phyloP scores from a whole-genome alignment of 2,113 vertebrate species.

The Chloebia gouldiae region DNA sequence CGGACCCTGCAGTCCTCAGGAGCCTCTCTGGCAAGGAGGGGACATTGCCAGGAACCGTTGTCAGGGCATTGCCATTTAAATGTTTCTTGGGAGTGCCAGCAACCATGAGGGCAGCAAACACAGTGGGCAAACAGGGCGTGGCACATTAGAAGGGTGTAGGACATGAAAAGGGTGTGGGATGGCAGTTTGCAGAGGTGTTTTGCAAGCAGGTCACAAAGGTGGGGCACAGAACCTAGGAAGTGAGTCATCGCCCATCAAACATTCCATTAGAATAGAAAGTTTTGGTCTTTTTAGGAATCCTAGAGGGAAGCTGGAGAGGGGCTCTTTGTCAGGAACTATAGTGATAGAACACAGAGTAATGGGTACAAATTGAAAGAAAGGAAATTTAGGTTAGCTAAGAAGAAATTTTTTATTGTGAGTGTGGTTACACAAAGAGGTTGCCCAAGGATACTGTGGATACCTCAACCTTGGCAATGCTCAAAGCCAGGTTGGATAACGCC shows the following conservation, averaged over 20 bases:
- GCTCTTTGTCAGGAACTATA: not conserved
- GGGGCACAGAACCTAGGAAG: not conserved
- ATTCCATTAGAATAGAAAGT: not conserved
- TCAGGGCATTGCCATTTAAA: not conserved
- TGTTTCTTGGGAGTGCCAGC: accelerated
- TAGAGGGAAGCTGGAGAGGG: not conserved
- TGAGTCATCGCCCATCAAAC: not conserved
- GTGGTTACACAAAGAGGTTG: not conserved
- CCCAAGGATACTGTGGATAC: not conserved
- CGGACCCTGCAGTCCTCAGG: accelerated
- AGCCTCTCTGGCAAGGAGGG: not conserved
- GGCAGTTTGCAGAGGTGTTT: not conserved
- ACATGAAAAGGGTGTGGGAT: too few species aligned
- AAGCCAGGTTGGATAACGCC: not conserved
- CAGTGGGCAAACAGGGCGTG: not conserved
- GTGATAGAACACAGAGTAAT: not conserved
- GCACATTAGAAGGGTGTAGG: too few species aligned
- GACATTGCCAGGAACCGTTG: not conserved
- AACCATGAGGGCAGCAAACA: not conserved
- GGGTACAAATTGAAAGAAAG: not conserved
- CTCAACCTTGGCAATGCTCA: not conserved
- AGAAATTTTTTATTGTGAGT: not conserved
- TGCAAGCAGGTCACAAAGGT: not conserved
- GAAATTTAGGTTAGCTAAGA: not conserved
- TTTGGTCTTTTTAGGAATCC: not conserved